Percentiles rank a stretch among this genome's conserved stretches.
Evolutionary conservation across 2,888 invertebrate genomes (phyloP).

Genomic region (Sinopyrophorus schimmeli): DNA sequence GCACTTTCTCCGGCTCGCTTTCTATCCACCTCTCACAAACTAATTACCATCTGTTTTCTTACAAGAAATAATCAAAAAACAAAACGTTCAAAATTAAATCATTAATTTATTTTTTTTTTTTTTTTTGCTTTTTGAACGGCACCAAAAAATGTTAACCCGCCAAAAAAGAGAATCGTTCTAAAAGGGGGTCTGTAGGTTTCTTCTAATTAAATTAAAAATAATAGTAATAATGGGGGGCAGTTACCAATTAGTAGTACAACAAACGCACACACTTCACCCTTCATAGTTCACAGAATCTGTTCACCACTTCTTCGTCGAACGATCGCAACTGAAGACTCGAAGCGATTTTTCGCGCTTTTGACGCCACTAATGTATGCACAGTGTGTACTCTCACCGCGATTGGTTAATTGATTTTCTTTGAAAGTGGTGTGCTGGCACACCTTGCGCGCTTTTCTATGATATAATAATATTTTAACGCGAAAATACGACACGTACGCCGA

Average conservation of each 20-base stretch:
- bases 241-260: conserved; percentile 38
- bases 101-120: no score
- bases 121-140: no score
- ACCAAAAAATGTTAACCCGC: no score
- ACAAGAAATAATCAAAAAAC: neutral
- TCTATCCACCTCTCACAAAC: conserved; percentile 29
- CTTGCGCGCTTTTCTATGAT: conserved; percentile 27
- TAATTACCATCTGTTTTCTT: neutral
- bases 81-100: neutral
- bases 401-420: conserved; percentile 37
- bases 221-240: no score
- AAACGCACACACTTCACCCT: conserved; percentile 40
- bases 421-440: conserved; percentile 37
- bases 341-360: conserved; percentile 41
- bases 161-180: no score
- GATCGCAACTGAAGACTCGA: conserved; percentile 38
- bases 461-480: conserved; percentile 23
- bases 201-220: no score
- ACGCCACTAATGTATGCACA: conserved; percentile 36
- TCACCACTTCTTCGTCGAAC: conserved; percentile 34
- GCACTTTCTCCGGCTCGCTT: conserved; percentile 37
- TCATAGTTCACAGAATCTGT: conserved; percentile 38
- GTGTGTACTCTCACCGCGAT: conserved; percentile 30
- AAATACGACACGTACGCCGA: no score
- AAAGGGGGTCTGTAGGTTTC: no score